These are phyloP conservation scores for Oligia fasciuncula DNA, from an alignment of 2,888 invertebrate species.

Conservation along the genomic window DNA sequence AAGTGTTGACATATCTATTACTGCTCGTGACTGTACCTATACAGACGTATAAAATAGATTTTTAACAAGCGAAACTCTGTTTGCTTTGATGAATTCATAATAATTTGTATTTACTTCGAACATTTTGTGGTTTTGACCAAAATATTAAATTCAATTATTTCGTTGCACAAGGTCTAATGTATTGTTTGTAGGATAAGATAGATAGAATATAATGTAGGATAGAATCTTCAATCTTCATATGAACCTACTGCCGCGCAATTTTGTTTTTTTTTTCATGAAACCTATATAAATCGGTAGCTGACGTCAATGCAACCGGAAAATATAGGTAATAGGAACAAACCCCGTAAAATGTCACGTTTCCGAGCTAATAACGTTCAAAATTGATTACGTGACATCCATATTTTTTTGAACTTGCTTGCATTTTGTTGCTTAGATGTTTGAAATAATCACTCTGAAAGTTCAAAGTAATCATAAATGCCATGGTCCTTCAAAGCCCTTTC, in stretches of 20 bases:
- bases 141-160: not conserved
- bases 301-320: not conserved
- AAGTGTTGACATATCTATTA: too few relatives aligned
- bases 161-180: not conserved
- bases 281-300: not conserved
- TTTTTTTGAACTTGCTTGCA: not conserved
- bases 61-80: not conserved
- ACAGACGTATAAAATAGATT: not conserved
- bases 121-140: not conserved
- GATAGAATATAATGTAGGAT: too few relatives aligned
- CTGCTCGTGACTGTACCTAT: too few relatives aligned
- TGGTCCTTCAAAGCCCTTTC: not conserved
- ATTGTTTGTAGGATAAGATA: not conserved
- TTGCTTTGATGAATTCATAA: too few relatives aligned
- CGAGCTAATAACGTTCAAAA: not conserved
- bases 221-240: too few relatives aligned
- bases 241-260: not conserved
- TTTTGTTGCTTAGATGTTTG: not conserved
- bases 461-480: not conserved
- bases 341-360: not conserved
- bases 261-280: not conserved
- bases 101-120: too few relatives aligned
- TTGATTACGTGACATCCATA: not conserved
- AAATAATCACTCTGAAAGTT: not conserved
- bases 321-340: not conserved